phyloP scores from a whole-genome alignment of 2,113 vertebrate genomes.

The Boleophthalmus pectinirostris region DNA sequence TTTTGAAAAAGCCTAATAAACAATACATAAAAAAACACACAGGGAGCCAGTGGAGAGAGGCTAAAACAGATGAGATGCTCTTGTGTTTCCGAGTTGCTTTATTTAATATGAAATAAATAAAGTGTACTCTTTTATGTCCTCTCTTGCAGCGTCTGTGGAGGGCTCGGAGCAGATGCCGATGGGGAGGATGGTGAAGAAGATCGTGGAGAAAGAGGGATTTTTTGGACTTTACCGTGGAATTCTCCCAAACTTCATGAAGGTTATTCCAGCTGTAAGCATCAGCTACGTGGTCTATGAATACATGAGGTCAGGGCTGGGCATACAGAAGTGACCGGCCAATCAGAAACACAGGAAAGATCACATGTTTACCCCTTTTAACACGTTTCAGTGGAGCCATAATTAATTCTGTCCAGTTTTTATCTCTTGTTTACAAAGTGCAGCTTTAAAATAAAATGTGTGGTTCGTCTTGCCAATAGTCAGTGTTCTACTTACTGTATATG shows the following conservation, averaged over 20 bases:
- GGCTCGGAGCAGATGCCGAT: conserved; percentile 87
- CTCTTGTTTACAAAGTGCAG: conserved; percentile 6
- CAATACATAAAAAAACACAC: too few relatives aligned
- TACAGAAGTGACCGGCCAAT: conserved; percentile 66
- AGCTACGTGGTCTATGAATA: conserved; percentile 98
- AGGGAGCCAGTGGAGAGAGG: too few relatives aligned
- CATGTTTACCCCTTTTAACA: conserved; percentile 33
- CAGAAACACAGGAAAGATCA: not conserved
- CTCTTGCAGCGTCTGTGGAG: conserved; percentile 82
- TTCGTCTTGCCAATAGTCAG: not conserved
- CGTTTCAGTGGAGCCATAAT: conserved; percentile 10
- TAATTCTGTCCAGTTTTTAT: conserved; percentile 9
- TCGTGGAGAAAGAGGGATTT: conserved; percentile 88
- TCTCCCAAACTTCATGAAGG: conserved; percentile 98
- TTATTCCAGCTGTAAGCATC: conserved; percentile 97
- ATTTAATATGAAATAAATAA: too few relatives aligned
- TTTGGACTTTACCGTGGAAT: conserved; percentile 94
- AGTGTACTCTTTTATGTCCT: too few relatives aligned
- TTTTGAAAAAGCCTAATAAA: too few relatives aligned
- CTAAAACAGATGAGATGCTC: too few relatives aligned
- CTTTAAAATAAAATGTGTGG: not conserved
- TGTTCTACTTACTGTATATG: not conserved
- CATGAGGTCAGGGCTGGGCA: conserved; percentile 87
- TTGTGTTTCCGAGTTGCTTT: too few relatives aligned
- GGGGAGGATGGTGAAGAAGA: conserved; percentile 85